These are phyloP conservation scores for Rhynchomys soricoides DNA, from an alignment of 2,113 vertebrate species.

Conservation along the genomic window DNA sequence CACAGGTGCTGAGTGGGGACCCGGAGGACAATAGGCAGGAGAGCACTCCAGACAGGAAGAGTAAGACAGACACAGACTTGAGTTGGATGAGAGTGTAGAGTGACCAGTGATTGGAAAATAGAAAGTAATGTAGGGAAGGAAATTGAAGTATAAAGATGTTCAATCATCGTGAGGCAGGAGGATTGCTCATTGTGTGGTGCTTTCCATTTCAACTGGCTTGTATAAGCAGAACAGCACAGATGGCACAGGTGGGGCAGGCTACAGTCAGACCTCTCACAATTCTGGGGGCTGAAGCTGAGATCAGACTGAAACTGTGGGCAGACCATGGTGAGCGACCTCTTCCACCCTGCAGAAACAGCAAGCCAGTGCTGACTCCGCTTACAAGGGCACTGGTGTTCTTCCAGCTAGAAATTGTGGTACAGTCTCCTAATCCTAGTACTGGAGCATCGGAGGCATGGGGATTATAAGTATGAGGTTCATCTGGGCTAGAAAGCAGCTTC, in stretches of 20 bases:
- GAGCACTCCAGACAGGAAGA: neutral
- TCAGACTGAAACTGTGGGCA: neutral
- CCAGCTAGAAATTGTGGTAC: neutral
- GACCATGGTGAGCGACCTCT: neutral
- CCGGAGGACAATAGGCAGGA: neutral
- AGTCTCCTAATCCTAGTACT: no score
- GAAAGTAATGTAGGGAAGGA: neutral
- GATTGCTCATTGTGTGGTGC: neutral
- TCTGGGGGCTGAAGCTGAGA: neutral
- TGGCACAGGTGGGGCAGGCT: no score
- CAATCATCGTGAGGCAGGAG: no score
- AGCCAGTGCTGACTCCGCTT: neutral
- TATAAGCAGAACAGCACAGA: no score
- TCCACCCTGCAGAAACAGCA: neutral
- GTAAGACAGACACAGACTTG: no score
- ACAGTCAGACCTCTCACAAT: no score
- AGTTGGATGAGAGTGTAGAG: neutral
- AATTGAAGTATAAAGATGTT: neutral
- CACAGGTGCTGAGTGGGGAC: neutral
- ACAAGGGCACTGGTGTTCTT: neutral
- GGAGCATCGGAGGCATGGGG: neutral
- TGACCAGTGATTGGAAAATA: neutral
- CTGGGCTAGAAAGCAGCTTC: neutral
- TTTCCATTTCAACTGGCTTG: no score
- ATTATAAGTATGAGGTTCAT: neutral